phyloP scores from a whole-genome alignment of 2,797 vertebrate species.

The Gallirallus australis region DNA sequence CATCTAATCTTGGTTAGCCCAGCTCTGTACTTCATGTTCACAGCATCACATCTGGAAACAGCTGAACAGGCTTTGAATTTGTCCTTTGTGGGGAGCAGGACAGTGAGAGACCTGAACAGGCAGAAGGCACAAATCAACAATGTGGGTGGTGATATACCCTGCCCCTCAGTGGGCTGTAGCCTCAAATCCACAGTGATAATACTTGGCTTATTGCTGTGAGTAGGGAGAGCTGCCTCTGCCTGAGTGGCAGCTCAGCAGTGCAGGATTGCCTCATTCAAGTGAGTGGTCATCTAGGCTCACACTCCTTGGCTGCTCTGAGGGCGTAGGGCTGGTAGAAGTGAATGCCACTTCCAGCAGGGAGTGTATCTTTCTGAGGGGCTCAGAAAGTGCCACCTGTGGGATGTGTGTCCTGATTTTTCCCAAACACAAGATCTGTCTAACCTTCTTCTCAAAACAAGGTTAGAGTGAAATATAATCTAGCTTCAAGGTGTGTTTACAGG shows the following conservation, averaged over 20 bases:
- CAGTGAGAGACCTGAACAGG: not conserved
- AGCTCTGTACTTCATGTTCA: not conserved
- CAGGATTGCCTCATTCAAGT: not conserved
- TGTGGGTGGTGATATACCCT: fast-evolving
- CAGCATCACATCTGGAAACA: not conserved
- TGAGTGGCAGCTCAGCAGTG: not conserved
- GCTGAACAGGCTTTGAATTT: not conserved
- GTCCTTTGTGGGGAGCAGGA: not conserved
- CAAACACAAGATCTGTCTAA: not conserved
- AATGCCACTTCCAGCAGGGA: not conserved
- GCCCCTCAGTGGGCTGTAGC: not conserved
- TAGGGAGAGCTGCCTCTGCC: not conserved
- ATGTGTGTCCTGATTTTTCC: not conserved
- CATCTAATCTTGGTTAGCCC: not conserved
- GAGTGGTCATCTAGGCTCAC: not conserved
- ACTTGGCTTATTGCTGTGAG: not conserved
- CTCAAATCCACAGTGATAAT: not conserved
- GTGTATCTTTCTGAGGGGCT: not conserved
- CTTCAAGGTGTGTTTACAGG: not conserved
- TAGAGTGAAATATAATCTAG: not conserved
- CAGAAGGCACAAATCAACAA: not conserved
- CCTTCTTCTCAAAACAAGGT: not conserved
- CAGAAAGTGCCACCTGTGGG: not conserved
- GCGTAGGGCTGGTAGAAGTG: not conserved
- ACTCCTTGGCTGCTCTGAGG: not conserved